Conservation (phyloP, 2,888 invertebrate genomes). For the Eristalis pertinax region DNA sequence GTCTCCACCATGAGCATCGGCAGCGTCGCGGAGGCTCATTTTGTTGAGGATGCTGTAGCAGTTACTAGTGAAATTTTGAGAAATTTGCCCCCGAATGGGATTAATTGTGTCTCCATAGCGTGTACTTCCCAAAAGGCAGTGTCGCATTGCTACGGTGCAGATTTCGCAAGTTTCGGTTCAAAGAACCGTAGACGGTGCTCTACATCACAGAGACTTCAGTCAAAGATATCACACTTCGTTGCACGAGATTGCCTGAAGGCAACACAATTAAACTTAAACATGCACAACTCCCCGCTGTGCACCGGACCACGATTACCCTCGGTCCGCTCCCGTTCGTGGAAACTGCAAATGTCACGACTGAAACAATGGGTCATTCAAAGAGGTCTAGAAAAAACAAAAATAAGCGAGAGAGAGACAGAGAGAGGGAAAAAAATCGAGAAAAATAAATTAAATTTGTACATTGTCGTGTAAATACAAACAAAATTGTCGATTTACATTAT, state of each 20-base stretch:
- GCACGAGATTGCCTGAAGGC: neutral
- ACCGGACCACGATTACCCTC: neutral
- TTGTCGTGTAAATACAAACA: slow-evolving; percentile 71
- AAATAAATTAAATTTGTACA: slow-evolving; percentile 70
- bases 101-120: too few relatives aligned
- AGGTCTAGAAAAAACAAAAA: neutral
- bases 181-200: too few relatives aligned
- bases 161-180: too few relatives aligned
- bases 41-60: too few relatives aligned
- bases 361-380: slow-evolving; percentile 22
- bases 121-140: too few relatives aligned
- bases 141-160: too few relatives aligned
- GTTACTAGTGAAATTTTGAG: too few relatives aligned
- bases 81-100: too few relatives aligned
- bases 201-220: too few relatives aligned
- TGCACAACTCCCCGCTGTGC: neutral
- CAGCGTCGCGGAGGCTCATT: too few relatives aligned
- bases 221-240: neutral
- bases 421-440: slow-evolving; percentile 14
- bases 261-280: neutral
- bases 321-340: slow-evolving; percentile 36
- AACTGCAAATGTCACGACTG: slow-evolving; percentile 52
- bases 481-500: slow-evolving; percentile 71
- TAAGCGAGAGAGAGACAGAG: too few relatives aligned
- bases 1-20: too few relatives aligned